Conservation (phyloP, 1,140 invertebrate genomes). For the Eurosta solidaginis region DNA sequence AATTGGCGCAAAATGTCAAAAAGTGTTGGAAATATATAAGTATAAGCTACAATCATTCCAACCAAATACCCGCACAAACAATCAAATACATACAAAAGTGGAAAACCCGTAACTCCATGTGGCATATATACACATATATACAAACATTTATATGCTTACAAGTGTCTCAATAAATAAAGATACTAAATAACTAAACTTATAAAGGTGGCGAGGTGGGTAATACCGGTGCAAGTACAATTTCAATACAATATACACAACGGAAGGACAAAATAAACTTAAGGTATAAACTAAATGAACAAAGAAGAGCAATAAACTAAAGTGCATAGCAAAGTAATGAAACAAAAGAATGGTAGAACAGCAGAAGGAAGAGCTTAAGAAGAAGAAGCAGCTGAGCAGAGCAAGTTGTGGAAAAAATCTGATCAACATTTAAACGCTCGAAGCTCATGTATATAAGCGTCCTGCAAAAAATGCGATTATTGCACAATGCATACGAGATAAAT, state of each 20-base stretch:
- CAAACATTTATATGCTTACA: not conserved
- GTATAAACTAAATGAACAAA: slow-evolving; percentile 4
- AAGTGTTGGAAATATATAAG: slow-evolving; percentile 13
- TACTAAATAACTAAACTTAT: not conserved
- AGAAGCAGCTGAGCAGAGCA: not conserved
- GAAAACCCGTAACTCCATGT: too few species aligned
- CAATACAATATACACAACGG: too few species aligned
- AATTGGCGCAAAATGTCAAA: slow-evolving; percentile 19
- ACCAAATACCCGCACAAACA: not conserved
- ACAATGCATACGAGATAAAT: too few species aligned
- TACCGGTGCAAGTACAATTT: too few species aligned
- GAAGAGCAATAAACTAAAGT: not conserved
- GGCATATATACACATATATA: not conserved
- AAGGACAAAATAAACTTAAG: slow-evolving; percentile 16
- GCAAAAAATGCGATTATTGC: too few species aligned
- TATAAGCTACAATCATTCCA: not conserved
- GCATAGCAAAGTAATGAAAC: not conserved
- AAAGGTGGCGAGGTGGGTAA: not conserved
- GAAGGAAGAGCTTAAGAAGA: not conserved
- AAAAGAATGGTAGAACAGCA: not conserved
- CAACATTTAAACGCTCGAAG: slow-evolving; percentile 12
- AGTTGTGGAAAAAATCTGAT: slow-evolving; percentile 12
- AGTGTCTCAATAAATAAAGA: not conserved
- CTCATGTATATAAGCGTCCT: too few species aligned
- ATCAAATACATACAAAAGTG: not conserved